These are phyloP conservation scores for Parnassius orleans DNA, from an alignment of 2,888 invertebrate genomes.

Conservation along the genomic window DNA sequence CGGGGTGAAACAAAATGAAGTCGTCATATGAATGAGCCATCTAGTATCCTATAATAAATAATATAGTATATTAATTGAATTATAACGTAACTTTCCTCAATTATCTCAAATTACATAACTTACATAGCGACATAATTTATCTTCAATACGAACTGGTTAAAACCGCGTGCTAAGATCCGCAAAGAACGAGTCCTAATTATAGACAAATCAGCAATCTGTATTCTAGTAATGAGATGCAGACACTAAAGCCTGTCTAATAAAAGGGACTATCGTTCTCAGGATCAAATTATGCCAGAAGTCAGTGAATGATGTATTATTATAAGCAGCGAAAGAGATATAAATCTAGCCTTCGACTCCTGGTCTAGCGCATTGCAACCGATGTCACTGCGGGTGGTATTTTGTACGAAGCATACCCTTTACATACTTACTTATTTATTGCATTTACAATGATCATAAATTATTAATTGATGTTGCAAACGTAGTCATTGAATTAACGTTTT, in stretches of 20 bases:
- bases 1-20: too few species aligned
- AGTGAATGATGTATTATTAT: constrained; percentile 34
- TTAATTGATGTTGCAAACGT: constrained; percentile 1
- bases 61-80: too few species aligned
- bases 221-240: constrained; percentile 28
- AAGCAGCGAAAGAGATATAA: constrained; percentile 29
- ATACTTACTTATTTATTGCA: constrained; percentile 13
- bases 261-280: constrained; percentile 28
- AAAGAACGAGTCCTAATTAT: constrained; percentile 29
- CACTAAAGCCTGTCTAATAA: constrained; percentile 30
- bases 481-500: neutral
- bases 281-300: constrained; percentile 33
- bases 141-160: neutral
- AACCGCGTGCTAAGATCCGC: neutral
- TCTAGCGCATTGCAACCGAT: constrained; percentile 21
- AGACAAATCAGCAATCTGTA: constrained; percentile 3
- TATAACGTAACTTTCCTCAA: too few species aligned
- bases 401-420: constrained; percentile 1
- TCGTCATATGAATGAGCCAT: too few species aligned
- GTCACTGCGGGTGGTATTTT: constrained; percentile 28
- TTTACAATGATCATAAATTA: constrained; percentile 1
- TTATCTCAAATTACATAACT: constrained; percentile 1
- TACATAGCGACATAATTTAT: neutral
- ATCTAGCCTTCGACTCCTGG: constrained; percentile 20
- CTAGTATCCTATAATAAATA: too few species aligned